Base-by-base conservation (phyloP, 2,888 invertebrate genomes). In the Drosophila algonquin region DNA sequence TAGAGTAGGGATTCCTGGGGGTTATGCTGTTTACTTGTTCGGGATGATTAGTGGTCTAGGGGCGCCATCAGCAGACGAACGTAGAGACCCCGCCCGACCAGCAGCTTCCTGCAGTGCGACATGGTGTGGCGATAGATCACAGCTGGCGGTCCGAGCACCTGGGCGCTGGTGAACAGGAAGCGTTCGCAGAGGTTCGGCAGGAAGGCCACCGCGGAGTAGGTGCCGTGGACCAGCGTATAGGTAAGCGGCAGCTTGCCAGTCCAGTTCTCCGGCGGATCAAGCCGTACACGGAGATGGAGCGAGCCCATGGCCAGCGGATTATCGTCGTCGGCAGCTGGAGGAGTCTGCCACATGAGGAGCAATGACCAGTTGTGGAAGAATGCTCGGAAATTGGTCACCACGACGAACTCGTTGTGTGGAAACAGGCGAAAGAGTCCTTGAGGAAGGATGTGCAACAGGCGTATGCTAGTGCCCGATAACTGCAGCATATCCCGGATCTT, bases 131-230 rank as follows among this genome's bases (percentile, higher is more conserved):
- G 30, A 27, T 79, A 79, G 12, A 79, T 3, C 0, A 55, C 0
- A 3, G 56, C 24, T 2, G 52, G 2, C 0, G 79, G 79, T 1
- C 75, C 70, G 0, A 12, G 0, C 3, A 14, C 0, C 24, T 68
- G 50, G 0, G 65, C 45, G 0, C 18, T 2, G 2, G 51, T 32
- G 30, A 68, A 27, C 30, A 8, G 2, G 30, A 30, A 8, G 8
- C 70, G 72, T 21, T 77, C 69, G 40, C 74, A 71, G 1, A 80
- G 44, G 57, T 80, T 80, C 24, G 64, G 48, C 50, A 24, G 46
- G 10, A 80, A 80, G 1, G 46, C 52, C 0, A 78, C 60, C 3
- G 75, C 78, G 10, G 74, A 71, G 44, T 60, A 46, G 18, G 48
- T 56, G 27, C 72, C 61, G 12, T 53, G 53, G 7, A 74, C 27